Base-by-base conservation (phyloP, 2,888 invertebrate species). In the Pedicia rivosa region DNA sequence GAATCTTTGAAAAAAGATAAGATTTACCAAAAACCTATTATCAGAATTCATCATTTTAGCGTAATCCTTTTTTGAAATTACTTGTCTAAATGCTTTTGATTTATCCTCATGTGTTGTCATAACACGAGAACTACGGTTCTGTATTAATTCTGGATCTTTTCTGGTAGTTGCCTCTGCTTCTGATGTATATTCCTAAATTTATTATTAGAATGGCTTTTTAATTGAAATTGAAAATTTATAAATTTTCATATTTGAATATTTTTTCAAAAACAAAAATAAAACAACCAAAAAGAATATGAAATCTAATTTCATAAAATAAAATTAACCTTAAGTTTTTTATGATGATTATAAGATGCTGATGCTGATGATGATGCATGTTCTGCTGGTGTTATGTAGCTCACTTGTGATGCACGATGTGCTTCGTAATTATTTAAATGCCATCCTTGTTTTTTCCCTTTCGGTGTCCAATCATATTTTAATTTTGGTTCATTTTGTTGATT, bases 101-200 rank as follows among this genome's bases (percentile, higher is more conserved):
- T 49, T 49, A 28, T 51, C 51, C 35, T 52, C 49, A 17, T 41
- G 42, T 9, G 48, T 46, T 17, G 53, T 49, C 53, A 54, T 54
- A 5, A 55, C 54, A 22, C 54, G 46, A 15, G 54, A 55, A 32
- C 40, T 43, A 15, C 53, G 47, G n/a, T n/a, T n/a, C n/a, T n/a
- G n/a, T n/a, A n/a, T n/a, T n/a, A n/a, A n/a, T n/a, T n/a, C n/a
- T n/a, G n/a, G 16, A 9, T 32, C 14, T 32, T 22, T 19, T 9
- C 13, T 5, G 7, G 32, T 32, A 12, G 32, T 32, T 8, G 3
- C 32, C 20, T 8, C n/a, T n/a, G 9, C 15, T 29, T 29, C 2
- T n/a, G n/a, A n/a, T n/a, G n/a, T n/a, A n/a, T n/a, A n/a, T n/a
- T n/a, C n/a, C n/a, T n/a, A n/a, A n/a, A n/a, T n/a, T n/a, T n/a